Evolutionary conservation across 2,797 vertebrate genomes (phyloP), one percentile per base, ranked within the genome.

Genomic region (Acanthurus tractus): DNA sequence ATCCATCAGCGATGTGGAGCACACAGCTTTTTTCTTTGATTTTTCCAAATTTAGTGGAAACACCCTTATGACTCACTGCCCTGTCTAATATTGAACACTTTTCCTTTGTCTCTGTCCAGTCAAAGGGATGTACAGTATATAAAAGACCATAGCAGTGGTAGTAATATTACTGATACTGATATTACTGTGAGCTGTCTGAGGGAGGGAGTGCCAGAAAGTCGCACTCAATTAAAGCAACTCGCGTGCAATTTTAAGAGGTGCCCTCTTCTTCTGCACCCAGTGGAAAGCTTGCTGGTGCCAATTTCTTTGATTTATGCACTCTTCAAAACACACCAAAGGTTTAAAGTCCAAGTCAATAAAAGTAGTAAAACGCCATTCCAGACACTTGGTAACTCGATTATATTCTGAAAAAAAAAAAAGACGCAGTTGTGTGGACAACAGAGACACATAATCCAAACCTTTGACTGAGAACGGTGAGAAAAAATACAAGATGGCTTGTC

Each of bases 71-170:
- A 92, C 82, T 88, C 85, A 90, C 79, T 67, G 78, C 65, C 63
- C 83, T 69, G 82, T 77, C 87, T 87, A 82, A 88, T 91, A 93
- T 86, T 88, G 80, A 92, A 91, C 88, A 91, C 76, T 86, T 92
- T 91, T 70, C 76, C 81, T 90, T 92, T 85, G 84, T 88, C 53
- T 79, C 58, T 76, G 84, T 83, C 75, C 88, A 63, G 75, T 74
- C 70, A 73, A 66, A 78, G 59, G 56, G 77, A 81, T 81, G 69
- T 63, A 40, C 38, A 40, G 38, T 40, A 67, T 77, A 70, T 74
- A 73, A 82, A 58, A 65, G 55, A 64, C 69, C 69, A 29, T 9
- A 65, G 73, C 57, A 63, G 63, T 58, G 72, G 53, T 52, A 34
- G 59, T 74, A 72, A 83, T 78, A 80, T 77, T 88, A 75, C 79